Conservation (phyloP, 2,888 invertebrate genomes). For the Macrophya alboannulata region DNA sequence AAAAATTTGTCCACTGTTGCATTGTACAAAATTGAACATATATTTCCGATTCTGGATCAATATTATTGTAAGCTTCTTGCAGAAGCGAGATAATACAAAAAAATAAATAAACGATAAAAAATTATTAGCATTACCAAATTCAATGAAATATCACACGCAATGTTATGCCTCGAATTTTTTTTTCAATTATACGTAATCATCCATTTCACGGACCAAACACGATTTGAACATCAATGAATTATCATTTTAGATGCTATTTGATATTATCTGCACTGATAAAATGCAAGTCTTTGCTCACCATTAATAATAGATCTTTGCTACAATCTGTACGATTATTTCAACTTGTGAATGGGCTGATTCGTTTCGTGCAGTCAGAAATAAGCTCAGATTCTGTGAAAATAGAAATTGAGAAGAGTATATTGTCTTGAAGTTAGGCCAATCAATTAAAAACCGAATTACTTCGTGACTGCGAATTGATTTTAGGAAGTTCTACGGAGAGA, state of each 20-base stretch:
- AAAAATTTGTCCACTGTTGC: conserved; percentile 30
- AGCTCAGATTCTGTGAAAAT: too few relatives aligned
- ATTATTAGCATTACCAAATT: neutral
- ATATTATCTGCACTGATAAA: neutral
- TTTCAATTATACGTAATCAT: neutral
- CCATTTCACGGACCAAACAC: neutral
- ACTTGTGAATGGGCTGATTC: too few relatives aligned
- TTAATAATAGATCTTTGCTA: too few relatives aligned
- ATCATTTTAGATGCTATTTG: neutral
- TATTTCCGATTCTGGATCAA: neutral
- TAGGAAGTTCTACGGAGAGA: too few relatives aligned
- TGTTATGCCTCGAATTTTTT: neutral
- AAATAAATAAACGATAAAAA: neutral
- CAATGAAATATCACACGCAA: conserved; percentile 35
- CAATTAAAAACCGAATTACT: too few relatives aligned
- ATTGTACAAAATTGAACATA: conserved; percentile 18
- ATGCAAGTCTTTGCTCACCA: too few relatives aligned
- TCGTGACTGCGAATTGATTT: too few relatives aligned
- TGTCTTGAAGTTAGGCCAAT: too few relatives aligned
- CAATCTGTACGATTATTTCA: too few relatives aligned
- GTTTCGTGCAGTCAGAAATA: too few relatives aligned
- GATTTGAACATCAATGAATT: neutral
- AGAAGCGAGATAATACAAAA: neutral
- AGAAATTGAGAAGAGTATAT: too few relatives aligned
- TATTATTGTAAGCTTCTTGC: neutral